These are phyloP conservation scores for Sterna hirundo DNA, from an alignment of 2,113 vertebrate genomes.

Conservation along the genomic window DNA sequence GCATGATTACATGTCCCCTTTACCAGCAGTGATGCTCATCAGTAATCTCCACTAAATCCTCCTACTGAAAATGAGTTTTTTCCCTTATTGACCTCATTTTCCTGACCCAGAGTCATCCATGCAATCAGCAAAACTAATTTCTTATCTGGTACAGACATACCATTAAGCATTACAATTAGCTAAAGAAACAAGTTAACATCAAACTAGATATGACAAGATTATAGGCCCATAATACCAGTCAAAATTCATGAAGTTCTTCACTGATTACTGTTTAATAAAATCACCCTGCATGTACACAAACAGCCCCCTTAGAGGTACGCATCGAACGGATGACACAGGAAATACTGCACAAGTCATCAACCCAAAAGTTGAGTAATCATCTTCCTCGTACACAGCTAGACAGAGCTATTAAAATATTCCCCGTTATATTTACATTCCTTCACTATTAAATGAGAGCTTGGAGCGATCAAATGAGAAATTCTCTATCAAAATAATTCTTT, in stretches of 20 bases:
- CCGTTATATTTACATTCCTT: not conserved
- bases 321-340: not conserved
- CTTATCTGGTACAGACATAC: not conserved
- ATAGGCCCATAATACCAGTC: not conserved
- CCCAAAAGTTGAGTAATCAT: not conserved
- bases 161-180: not conserved
- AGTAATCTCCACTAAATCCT: constrained; percentile 33
- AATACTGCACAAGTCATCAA: not conserved
- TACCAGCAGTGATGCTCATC: not conserved
- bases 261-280: not conserved
- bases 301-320: not conserved
- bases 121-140: constrained; percentile 11
- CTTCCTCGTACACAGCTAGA: not conserved
- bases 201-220: not conserved
- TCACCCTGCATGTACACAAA: not conserved
- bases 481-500: not conserved
- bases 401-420: not conserved
- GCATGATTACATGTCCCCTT: not conserved
- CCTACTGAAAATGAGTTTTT: not conserved
- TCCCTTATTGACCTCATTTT: constrained; percentile 38
- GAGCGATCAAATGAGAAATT: not conserved
- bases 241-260: not conserved
- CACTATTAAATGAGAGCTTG: not conserved
- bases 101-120: not conserved
- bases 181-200: not conserved